These are phyloP conservation scores for Danio choprae DNA, from an alignment of 2,797 vertebrate species.

Conservation along the genomic window DNA sequence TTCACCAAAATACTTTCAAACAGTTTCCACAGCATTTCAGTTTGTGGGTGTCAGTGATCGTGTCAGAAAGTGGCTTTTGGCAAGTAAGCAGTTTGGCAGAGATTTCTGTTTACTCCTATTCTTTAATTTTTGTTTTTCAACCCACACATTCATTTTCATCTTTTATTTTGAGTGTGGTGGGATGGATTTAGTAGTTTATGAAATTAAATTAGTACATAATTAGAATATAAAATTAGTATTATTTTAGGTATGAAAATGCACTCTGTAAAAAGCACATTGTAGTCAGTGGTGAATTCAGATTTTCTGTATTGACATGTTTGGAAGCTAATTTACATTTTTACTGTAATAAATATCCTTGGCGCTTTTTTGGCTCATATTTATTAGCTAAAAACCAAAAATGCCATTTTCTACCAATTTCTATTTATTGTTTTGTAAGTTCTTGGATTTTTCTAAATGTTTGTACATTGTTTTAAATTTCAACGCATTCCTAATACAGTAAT, in stretches of 20 bases:
- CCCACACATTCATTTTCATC: constrained; percentile 20
- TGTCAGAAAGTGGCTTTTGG: not conserved
- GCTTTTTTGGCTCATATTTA: too few species aligned
- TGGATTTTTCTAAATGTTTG: too few species aligned
- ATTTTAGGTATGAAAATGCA: not conserved
- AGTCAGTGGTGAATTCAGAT: not conserved
- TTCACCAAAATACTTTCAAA: constrained; percentile 3
- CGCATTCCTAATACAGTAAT: not conserved
- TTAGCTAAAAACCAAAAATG: too few species aligned
- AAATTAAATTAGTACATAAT: too few species aligned
- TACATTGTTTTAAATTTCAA: too few species aligned
- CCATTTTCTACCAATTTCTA: too few species aligned
- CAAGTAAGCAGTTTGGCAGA: constrained; percentile 63
- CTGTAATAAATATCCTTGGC: not conserved
- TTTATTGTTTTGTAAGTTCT: too few species aligned
- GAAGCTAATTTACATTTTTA: not conserved
- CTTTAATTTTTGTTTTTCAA: constrained; percentile 25
- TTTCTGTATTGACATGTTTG: not conserved
- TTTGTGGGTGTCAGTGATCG: not conserved
- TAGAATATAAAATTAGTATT: too few species aligned
- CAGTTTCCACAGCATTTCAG: not conserved
- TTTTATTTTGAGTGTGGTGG: not conserved
- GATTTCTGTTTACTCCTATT: constrained; percentile 72
- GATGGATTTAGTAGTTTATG: not conserved
- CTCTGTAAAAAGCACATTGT: not conserved